phyloP scores from a whole-genome alignment of 2,888 invertebrate species.

The Tipula unca region DNA sequence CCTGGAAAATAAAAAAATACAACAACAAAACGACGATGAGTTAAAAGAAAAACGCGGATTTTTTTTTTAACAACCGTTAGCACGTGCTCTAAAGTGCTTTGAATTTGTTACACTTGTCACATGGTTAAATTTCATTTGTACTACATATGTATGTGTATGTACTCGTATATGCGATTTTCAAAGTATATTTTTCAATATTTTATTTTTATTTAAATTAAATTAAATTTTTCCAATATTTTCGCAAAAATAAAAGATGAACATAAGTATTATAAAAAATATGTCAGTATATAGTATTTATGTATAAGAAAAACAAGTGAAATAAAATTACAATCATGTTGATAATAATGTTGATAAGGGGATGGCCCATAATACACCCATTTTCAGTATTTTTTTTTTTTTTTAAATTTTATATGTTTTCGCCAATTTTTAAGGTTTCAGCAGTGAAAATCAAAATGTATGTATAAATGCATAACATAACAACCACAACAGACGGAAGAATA shows the following conservation, averaged over 20 bases:
- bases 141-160: too few species aligned
- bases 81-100: conserved; percentile 22
- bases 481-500: neutral
- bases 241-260: neutral
- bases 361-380: neutral
- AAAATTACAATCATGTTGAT: neutral
- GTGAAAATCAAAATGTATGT: neutral
- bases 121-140: neutral
- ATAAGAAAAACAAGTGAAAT: neutral
- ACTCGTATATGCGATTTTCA: neutral
- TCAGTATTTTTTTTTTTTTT: neutral
- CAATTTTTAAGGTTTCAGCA: neutral
- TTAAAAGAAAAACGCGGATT: neutral
- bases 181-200: neutral
- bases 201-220: neutral
- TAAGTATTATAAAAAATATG: neutral
- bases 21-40: neutral
- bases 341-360: neutral
- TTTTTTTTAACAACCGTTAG: neutral
- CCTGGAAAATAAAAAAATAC: neutral
- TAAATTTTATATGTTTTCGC: neutral
- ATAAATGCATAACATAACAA: neutral
- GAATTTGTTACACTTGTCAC: conserved; percentile 22
- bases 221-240: neutral
- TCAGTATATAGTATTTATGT: neutral